phyloP scores from a whole-genome alignment of 2,888 invertebrate species.

The Galerucella nymphaeae region DNA sequence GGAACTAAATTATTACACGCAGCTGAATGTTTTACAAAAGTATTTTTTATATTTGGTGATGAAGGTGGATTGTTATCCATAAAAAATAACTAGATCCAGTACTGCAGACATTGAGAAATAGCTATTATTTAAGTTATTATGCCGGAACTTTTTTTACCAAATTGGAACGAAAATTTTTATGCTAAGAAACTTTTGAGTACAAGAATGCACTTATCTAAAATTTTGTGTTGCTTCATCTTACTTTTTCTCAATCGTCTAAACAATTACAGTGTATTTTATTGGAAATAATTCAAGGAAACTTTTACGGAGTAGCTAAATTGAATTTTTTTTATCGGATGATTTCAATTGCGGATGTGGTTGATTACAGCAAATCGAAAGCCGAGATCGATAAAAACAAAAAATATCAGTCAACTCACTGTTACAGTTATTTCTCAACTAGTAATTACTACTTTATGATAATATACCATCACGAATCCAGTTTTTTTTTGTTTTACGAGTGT shows the following conservation, averaged over 20 bases:
- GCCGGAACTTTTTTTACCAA: no score
- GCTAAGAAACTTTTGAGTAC: not conserved
- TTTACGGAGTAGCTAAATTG: constrained; percentile 16
- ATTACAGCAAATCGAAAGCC: constrained; percentile 28
- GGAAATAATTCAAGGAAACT: not conserved
- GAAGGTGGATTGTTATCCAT: no score
- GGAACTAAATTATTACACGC: not conserved
- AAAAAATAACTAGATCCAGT: no score
- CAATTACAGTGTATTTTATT: not conserved
- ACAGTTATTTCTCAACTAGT: constrained; percentile 17
- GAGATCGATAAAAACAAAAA: constrained; percentile 25
- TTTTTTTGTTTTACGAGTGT: constrained; percentile 11
- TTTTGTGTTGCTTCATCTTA: not conserved
- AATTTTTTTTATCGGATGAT: constrained; percentile 12
- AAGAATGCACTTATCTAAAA: not conserved
- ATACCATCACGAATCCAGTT: constrained; percentile 12
- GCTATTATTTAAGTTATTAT: no score
- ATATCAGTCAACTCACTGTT: constrained; percentile 17
- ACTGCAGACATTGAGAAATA: no score
- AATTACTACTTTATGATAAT: constrained; percentile 31
- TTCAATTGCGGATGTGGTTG: constrained; percentile 35
- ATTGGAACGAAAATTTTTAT: not conserved
- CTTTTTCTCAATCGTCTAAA: not conserved
- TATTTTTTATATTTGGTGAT: no score
- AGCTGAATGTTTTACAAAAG: no score